Evolutionary conservation across 2,797 vertebrate species (phyloP), one percentile per base, ranked within the genome.

Genomic region (Acanthurus leucopareius): DNA sequence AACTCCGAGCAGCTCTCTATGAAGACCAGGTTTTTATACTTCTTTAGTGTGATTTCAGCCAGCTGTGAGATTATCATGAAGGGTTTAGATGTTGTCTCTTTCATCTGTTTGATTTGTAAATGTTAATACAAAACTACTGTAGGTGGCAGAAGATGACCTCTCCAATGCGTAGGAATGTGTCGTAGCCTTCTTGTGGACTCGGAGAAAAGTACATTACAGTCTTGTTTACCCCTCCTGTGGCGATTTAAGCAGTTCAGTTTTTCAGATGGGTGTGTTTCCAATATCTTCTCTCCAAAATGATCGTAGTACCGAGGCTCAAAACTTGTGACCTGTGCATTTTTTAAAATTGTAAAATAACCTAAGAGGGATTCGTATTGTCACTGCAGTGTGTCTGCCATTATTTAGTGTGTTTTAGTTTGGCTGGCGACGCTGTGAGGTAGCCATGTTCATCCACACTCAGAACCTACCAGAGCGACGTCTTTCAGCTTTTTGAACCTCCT

Each of bases 21-120:
- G 45, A 65, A 83, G 73, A 54, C 19, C 22, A 0, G 17, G 51
- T 76, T 86, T 92, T 86, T 80, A 53, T 86, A 82, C 81, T 71
- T 49, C 47, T n/a, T 80, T 11, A 35, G 74, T 84, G 83, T 86
- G 77, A 80, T 71, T 82, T 90, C 77, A 82, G 84, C 86, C 88
- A 70, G 73, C 81, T 71, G 64, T 87, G 87, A 89, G 86, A 81
- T 80, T 77, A 77, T 75, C 69, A 67, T 56, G 72, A 86, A 79
- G 81, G 75, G 63, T 86, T 71, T 89, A 65, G 61, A 77, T 86
- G 79, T 92, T 62, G 64, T 77, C 60, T 58, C 79, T 81, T 82
- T 85, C 85, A 86, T 72, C 69, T 7, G 62, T 85, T 79, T 69
- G 61, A 59, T 67, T 71, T 70, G 58, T 73, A n/a, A 78, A 79